Percentiles rank a stretch among this genome's conserved stretches.
phyloP scores from a whole-genome alignment of 1,140 invertebrate genomes.

The Pogonognathellus flavescens region DNA sequence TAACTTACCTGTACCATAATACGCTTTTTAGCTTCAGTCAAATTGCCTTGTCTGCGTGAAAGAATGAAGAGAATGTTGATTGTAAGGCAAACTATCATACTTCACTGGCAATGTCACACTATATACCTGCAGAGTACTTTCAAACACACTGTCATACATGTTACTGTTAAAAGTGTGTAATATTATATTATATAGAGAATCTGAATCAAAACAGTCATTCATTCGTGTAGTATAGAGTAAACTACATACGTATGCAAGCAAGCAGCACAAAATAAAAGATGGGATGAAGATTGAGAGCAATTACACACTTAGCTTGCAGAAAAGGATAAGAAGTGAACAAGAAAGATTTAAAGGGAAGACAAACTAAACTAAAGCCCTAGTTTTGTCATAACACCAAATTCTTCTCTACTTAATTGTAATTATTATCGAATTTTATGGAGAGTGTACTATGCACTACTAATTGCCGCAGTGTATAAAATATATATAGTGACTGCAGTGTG shows the following conservation, averaged over 20 bases:
- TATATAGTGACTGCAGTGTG: not conserved
- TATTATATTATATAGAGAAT: no score
- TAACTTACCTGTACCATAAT: no score
- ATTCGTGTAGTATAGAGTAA: not conserved
- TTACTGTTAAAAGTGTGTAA: no score
- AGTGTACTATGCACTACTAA: constrained; percentile 31
- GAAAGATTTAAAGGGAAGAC: not conserved
- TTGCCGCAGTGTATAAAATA: constrained; percentile 8
- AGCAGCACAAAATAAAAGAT: not conserved
- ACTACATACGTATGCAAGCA: not conserved
- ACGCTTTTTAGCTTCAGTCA: no score
- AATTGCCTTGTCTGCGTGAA: no score
- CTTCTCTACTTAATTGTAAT: constrained; percentile 32
- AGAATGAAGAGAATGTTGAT: no score
- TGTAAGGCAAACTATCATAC: no score
- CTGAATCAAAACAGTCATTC: no score
- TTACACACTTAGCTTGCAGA: constrained; percentile 40
- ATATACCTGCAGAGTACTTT: no score
- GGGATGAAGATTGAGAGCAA: constrained; percentile 40
- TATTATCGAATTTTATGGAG: constrained; percentile 47
- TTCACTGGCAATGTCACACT: no score
- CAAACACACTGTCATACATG: no score
- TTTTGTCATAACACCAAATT: constrained; percentile 44
- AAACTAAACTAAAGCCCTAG: constrained; percentile 47
- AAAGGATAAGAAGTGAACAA: not conserved